Percentiles rank a stretch among this genome's conserved stretches.
phyloP scores from a whole-genome alignment of 2,888 invertebrate species.

The Glaucopsyche alexis region DNA sequence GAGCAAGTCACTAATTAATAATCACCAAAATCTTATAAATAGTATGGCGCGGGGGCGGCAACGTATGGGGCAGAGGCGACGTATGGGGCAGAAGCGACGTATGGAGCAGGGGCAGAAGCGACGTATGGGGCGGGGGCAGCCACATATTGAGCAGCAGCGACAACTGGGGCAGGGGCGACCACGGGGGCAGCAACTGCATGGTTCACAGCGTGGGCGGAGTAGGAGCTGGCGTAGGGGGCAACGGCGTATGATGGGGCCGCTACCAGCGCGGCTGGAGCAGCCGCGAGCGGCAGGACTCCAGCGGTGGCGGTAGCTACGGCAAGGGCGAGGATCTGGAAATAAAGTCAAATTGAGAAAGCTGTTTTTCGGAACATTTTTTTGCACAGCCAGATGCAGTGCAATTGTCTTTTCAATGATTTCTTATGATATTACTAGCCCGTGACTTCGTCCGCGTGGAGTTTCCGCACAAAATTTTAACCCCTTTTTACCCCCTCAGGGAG shows the following conservation, averaged over 20 bases:
- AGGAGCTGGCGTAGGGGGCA: conserved; percentile 87
- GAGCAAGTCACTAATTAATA: conserved; percentile 76
- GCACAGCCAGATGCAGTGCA: no score
- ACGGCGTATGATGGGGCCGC: conserved; percentile 80
- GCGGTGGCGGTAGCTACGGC: conserved; percentile 62
- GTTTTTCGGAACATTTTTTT: background rate
- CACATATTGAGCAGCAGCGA: conserved; percentile 54
- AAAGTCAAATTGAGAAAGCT: conserved; percentile 19
- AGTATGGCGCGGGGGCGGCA: conserved; percentile 45
- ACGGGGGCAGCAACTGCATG: conserved; percentile 87
- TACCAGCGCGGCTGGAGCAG: conserved; percentile 76
- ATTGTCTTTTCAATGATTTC: no score
- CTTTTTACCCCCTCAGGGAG: no score
- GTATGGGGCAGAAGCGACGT: conserved; percentile 46
- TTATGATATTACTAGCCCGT: no score
- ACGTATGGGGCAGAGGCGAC: conserved; percentile 44
- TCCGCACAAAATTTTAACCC: no score
- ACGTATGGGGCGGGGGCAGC: conserved; percentile 45
- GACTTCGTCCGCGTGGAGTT: no score
- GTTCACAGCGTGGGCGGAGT: conserved; percentile 87
- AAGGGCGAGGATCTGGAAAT: conserved; percentile 56
- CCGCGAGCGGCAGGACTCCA: conserved; percentile 57
- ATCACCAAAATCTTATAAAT: conserved; percentile 69
- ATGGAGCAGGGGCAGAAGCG: conserved; percentile 42
- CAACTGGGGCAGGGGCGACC: conserved; percentile 58